A percentile compares a stretch with the other conserved stretches of the same genome.
Evolutionary conservation across 2,797 vertebrate genomes (phyloP).

Genomic region (Sebastes cheni): DNA sequence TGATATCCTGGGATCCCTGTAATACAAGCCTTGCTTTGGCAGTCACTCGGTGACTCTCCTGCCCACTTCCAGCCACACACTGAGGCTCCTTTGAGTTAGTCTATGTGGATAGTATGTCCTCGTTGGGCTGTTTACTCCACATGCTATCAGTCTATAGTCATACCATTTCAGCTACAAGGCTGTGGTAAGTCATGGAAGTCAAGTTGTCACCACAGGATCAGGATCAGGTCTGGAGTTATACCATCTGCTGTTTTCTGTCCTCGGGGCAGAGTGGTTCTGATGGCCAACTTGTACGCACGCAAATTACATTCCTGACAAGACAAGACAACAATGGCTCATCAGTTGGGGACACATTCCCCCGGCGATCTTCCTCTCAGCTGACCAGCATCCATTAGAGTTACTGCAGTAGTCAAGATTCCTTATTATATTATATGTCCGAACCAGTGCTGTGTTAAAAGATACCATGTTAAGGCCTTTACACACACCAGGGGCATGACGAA

Average conservation of each 20-base stretch:
- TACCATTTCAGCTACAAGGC: slow-evolving; percentile 48
- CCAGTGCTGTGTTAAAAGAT: not conserved
- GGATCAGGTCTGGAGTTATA: not conserved
- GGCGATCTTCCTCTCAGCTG: not conserved
- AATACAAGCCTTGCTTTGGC: slow-evolving; percentile 88
- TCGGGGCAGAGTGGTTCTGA: not conserved
- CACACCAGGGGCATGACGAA: too few species aligned
- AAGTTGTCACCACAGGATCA: slow-evolving; percentile 31
- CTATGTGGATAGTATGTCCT: slow-evolving; percentile 66
- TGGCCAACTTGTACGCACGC: not conserved
- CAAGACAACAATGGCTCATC: slow-evolving; percentile 32
- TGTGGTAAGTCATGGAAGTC: slow-evolving; percentile 26
- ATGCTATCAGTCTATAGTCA: slow-evolving; percentile 47
- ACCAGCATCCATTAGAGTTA: slow-evolving; percentile 13
- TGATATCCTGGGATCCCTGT: slow-evolving; percentile 91
- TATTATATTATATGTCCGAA: not conserved
- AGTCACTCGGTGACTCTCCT: slow-evolving; percentile 70
- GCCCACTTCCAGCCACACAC: slow-evolving; percentile 72
- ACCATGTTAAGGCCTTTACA: not conserved
- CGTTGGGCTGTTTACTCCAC: slow-evolving; percentile 63
- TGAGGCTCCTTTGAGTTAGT: slow-evolving; percentile 61
- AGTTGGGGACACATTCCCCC: not conserved
- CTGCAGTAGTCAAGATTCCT: not conserved
- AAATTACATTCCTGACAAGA: slow-evolving; percentile 19
- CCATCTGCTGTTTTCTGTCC: slow-evolving; percentile 10